Evolutionary conservation across 2,113 vertebrate species (phyloP).

Genomic region (Dicerorhinus sumatrensis): DNA sequence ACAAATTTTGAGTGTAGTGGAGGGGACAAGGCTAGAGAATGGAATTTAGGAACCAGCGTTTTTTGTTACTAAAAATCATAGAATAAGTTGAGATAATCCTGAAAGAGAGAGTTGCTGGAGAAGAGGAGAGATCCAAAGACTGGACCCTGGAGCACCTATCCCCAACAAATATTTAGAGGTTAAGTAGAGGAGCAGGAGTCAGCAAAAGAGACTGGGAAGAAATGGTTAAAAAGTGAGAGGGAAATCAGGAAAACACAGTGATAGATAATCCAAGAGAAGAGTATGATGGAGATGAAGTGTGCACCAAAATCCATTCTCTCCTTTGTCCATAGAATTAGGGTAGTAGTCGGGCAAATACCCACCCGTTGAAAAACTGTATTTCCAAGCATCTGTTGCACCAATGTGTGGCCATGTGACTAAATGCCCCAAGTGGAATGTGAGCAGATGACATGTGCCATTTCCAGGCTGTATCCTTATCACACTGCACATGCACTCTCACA

Average conservation of each 20-base stretch:
- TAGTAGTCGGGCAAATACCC: not conserved
- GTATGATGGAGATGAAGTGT: not conserved
- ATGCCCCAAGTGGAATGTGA: not conserved
- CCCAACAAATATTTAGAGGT: not conserved
- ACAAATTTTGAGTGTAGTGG: not conserved
- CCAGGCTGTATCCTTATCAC: too few relatives aligned
- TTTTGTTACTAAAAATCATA: not conserved
- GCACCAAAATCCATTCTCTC: not conserved
- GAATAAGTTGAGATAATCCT: not conserved
- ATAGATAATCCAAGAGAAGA: not conserved
- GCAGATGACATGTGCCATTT: not conserved
- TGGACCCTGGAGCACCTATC: not conserved
- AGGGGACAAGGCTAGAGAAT: not conserved
- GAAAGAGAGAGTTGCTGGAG: not conserved
- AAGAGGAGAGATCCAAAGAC: not conserved
- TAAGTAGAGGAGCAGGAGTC: not conserved
- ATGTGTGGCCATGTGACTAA: not conserved
- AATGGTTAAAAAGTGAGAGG: not conserved
- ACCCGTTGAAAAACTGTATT: not conserved
- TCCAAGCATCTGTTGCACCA: not conserved
- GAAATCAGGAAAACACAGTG: not conserved
- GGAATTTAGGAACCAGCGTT: not conserved
- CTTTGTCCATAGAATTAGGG: not conserved
- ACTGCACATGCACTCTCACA: too few relatives aligned
- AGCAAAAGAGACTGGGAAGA: not conserved